These are phyloP conservation scores for Triops cancriformis DNA, from an alignment of 1,140 invertebrate genomes.

Conservation along the genomic window DNA sequence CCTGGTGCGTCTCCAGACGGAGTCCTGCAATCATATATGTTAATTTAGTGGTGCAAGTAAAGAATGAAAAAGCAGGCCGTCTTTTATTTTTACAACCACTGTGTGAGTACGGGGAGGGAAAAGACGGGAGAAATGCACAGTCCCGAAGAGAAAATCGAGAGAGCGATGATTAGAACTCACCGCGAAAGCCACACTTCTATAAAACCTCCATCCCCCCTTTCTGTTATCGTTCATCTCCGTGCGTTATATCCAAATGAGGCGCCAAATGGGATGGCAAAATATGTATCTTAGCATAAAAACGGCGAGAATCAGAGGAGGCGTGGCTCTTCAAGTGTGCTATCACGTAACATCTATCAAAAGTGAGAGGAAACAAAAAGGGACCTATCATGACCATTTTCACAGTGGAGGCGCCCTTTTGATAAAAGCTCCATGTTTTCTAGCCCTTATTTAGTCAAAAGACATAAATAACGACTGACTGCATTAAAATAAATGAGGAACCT, in stretches of 20 bases:
- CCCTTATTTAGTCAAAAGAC: conserved; percentile 1
- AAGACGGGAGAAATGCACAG: neutral
- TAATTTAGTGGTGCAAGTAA: too few species aligned
- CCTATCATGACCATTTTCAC: neutral
- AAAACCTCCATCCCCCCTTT: neutral
- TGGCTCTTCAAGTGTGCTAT: neutral
- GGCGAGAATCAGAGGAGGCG: neutral
- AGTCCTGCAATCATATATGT: too few species aligned
- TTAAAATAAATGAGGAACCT: neutral
- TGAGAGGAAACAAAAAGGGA: neutral
- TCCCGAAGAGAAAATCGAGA: neutral
- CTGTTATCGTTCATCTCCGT: neutral
- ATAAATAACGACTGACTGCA: neutral
- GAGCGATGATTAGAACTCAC: neutral
- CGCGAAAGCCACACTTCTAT: conserved; percentile 5
- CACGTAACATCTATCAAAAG: conserved; percentile 11
- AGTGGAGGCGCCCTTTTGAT: neutral
- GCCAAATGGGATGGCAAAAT: conserved; percentile 5
- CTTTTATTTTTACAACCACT: neutral
- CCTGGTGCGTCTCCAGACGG: too few species aligned
- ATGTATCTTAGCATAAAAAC: neutral
- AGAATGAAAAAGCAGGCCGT: too few species aligned
- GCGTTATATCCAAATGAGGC: neutral
- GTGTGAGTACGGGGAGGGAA: neutral
- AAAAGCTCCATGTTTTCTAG: neutral